A percentile compares a stretch with the other conserved stretches of the same genome.
These are phyloP conservation scores for Oryzias javanicus DNA, from an alignment of 2,113 vertebrate genomes.

Conservation along the genomic window DNA sequence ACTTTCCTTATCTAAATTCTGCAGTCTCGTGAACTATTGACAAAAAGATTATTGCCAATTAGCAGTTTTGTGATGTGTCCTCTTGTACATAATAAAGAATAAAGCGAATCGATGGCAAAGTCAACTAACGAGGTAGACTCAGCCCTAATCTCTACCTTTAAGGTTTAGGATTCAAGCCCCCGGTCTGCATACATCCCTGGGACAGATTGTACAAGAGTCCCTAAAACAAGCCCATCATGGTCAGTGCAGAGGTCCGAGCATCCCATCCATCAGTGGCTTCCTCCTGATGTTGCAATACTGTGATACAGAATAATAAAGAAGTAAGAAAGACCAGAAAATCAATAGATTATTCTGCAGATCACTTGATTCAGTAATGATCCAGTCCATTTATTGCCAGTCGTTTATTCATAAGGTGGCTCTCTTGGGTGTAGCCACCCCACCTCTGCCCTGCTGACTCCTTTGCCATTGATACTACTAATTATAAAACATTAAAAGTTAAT, in stretches of 20 bases:
- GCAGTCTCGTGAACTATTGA: slow-evolving; percentile 80
- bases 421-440: slow-evolving; percentile 74
- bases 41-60: slow-evolving; percentile 86
- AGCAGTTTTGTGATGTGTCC: slow-evolving; percentile 81
- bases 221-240: slow-evolving; percentile 44
- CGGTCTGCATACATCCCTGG: slow-evolving; percentile 3
- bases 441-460: slow-evolving; percentile 72
- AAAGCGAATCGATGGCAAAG: slow-evolving; percentile 71
- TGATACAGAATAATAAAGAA: slow-evolving; percentile 82
- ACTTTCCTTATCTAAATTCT: slow-evolving; percentile 83
- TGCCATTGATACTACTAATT: slow-evolving; percentile 74
- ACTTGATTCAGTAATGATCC: slow-evolving; percentile 83
- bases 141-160: slow-evolving; percentile 55
- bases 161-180: slow-evolving; percentile 38
- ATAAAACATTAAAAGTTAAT: slow-evolving; percentile 79
- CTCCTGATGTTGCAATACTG: slow-evolving; percentile 81
- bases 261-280: slow-evolving; percentile 76
- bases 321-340: slow-evolving; percentile 80
- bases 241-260: slow-evolving; percentile 60
- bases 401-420: slow-evolving; percentile 77
- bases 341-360: slow-evolving; percentile 85
- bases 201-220: slow-evolving; percentile 35
- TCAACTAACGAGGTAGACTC: slow-evolving; percentile 71
- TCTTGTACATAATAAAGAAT: slow-evolving; percentile 82
- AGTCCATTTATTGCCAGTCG: slow-evolving; percentile 78